Base-by-base conservation (phyloP, 2,888 invertebrate genomes). In the Hedychridium roseum region DNA sequence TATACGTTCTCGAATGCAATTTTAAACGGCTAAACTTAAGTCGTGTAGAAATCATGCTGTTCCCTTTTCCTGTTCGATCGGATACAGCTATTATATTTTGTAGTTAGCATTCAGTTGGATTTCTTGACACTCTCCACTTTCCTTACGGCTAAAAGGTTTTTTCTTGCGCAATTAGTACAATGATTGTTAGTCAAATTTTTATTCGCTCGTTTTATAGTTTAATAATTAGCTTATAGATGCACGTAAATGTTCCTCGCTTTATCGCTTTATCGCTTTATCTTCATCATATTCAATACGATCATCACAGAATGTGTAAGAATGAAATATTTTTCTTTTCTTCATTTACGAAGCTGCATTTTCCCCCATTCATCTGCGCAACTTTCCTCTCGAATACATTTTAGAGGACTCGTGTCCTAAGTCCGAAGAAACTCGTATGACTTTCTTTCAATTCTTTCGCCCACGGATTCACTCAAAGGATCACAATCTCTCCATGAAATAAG, bases 261-360 rank as follows among this genome's bases (percentile, higher is more conserved):
- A 50, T 60, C 27, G 11, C 26, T 23, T 23, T 23, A 7, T 9
- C 26, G 26, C 9, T 23, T n/a, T 20, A 12, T 32, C 15, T 12
- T 20, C 39, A 37, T 50, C 39, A 59, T 71, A 73, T 67, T 67
- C 73, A 68, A 66, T n/a, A 73, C 72, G 74, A 66, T 73, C 75
- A 75, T 75, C 75, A 75, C 75, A 74, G 74, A 74, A 74, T 74
- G 67, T n/a, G n/a, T n/a, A n/a, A 73, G 73, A 74, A 74, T 73
- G 70, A 75, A 75, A 74, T 68, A 66, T 71, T 55, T 55, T 55
- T 57, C 38, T 52, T 56, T 45, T 55, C 47, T 48, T 57, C 58
- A 54, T 55, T 55, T 63, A 31, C 6, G 15, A 31, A 14, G 2
- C 3, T 9, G 12, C 2, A 18, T 34, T 3, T 12, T 27, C 26